These are phyloP conservation scores for Carterocephalus palaemon DNA, from an alignment of 2,888 invertebrate species.

Conservation along the genomic window DNA sequence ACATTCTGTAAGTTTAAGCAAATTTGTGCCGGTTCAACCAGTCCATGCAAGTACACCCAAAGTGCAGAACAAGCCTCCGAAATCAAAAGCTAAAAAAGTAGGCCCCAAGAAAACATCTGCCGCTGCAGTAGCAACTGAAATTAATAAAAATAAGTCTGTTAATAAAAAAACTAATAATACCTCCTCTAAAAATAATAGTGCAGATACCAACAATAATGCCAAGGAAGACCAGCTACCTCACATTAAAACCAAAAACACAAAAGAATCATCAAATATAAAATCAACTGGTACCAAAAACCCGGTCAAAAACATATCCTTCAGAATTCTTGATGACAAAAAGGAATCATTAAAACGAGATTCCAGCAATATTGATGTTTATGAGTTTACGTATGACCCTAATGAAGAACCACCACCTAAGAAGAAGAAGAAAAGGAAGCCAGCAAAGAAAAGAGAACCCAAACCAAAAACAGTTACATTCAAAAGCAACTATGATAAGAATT, in stretches of 20 bases:
- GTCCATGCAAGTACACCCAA: slow-evolving; percentile 61
- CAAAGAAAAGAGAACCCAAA: slow-evolving; percentile 48
- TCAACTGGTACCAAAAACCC: slow-evolving; percentile 32
- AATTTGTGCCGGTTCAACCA: slow-evolving; percentile 54
- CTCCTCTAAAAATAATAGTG: slow-evolving; percentile 22
- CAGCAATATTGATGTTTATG: slow-evolving; percentile 60
- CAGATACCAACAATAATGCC: slow-evolving; percentile 54
- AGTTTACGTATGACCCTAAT: slow-evolving; percentile 69
- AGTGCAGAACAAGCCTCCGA: slow-evolving; percentile 34
- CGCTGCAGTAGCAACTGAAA: slow-evolving; percentile 10
- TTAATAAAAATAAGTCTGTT: slow-evolving; percentile 17
- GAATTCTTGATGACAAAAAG: slow-evolving; percentile 50
- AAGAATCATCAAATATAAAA: slow-evolving; percentile 10
- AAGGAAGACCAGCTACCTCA: slow-evolving; percentile 26
- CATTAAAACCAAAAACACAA: slow-evolving; percentile 16
- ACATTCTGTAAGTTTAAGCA: slow-evolving; percentile 58
- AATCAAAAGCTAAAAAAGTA: slow-evolving; percentile 24
- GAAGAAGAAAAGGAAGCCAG: slow-evolving; percentile 56
- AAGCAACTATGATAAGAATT: slow-evolving; percentile 60
- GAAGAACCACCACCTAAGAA: slow-evolving; percentile 65
- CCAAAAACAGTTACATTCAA: slow-evolving; percentile 48
- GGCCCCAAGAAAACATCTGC: slow-evolving; percentile 6
- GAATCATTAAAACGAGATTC: slow-evolving; percentile 38
- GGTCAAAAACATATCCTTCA: slow-evolving; percentile 45
- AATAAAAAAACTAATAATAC: slow-evolving; percentile 26